Percentiles rank a stretch among this genome's conserved stretches.
Evolutionary conservation across 2,888 invertebrate genomes (phyloP).

Genomic region (Eueremaeus valkanovi): DNA sequence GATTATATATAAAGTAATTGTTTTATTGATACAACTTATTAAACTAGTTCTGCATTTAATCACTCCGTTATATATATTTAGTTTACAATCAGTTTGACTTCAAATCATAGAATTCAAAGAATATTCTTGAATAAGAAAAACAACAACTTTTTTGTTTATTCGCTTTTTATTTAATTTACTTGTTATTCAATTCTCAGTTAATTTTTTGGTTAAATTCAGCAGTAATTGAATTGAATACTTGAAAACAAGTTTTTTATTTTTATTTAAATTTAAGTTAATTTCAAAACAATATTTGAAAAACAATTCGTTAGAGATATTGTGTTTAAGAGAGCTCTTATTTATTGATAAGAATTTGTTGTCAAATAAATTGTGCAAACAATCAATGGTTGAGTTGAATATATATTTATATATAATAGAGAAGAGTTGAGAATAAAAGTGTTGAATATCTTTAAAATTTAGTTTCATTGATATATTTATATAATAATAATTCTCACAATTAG

Average conservation of each 20-base stretch:
- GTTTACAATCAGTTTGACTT: neutral
- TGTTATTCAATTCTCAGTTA: neutral
- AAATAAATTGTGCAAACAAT: constrained; percentile 35
- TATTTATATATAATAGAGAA: neutral
- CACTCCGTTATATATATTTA: neutral
- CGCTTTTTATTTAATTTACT: neutral
- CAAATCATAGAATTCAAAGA: too few relatives aligned
- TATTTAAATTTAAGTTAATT: neutral
- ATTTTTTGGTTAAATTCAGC: too few relatives aligned
- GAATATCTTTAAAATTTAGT: neutral
- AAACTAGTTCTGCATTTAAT: neutral
- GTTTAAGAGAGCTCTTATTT: constrained; percentile 28
- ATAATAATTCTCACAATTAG: constrained; percentile 14
- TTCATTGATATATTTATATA: neutral
- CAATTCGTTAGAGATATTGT: constrained; percentile 17
- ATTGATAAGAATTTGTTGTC: constrained; percentile 9
- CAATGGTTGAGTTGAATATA: constrained; percentile 21
- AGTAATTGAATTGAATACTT: too few relatives aligned
- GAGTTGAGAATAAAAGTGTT: neutral
- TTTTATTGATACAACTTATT: constrained; percentile 19
- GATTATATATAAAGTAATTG: too few relatives aligned
- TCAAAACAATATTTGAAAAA: neutral
- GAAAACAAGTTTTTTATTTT: neutral
- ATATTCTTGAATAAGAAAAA: too few relatives aligned
- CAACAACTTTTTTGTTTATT: neutral